A percentile compares a stretch with the other conserved stretches of the same genome.
phyloP scores from a whole-genome alignment of 1,140 invertebrate species.

The Drosophila lacteicornis region DNA sequence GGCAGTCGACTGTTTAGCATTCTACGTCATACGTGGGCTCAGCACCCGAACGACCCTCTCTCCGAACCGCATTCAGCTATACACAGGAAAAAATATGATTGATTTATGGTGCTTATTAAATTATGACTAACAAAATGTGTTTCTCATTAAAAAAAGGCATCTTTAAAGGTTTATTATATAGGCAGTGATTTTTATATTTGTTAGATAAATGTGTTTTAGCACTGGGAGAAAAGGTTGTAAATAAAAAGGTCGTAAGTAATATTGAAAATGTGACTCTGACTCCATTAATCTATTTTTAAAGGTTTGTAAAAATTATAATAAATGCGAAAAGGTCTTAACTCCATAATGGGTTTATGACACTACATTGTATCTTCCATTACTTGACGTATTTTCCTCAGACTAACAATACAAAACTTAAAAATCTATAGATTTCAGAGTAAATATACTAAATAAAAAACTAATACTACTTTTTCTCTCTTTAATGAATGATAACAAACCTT shows the following conservation, averaged over 20 bases:
- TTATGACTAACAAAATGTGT: background rate
- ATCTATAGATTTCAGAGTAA: too few relatives aligned
- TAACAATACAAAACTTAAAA: too few relatives aligned
- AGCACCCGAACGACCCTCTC: constrained; percentile 11
- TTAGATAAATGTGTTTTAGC: background rate
- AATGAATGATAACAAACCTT: too few relatives aligned
- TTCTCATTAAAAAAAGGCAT: background rate
- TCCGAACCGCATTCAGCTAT: background rate
- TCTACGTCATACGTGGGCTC: constrained; percentile 35
- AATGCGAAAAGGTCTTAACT: too few relatives aligned
- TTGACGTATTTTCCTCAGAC: too few relatives aligned
- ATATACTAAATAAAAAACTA: too few relatives aligned
- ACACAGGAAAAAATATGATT: constrained; percentile 1
- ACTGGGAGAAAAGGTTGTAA: background rate
- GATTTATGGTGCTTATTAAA: constrained; percentile 3
- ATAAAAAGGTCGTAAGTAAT: background rate
- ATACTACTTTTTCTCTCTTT: too few relatives aligned
- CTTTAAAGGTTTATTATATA: background rate
- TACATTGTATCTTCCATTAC: too few relatives aligned
- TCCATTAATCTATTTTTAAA: too few relatives aligned
- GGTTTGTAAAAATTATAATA: too few relatives aligned
- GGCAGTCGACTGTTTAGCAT: constrained; percentile 24
- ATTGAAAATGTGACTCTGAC: too few relatives aligned
- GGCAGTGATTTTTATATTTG: constrained; percentile 1
- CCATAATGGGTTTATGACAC: too few relatives aligned